Percentiles rank a stretch among this genome's conserved stretches.
Evolutionary conservation across 2,113 vertebrate genomes (phyloP).

Genomic region (Ailurus styani): DNA sequence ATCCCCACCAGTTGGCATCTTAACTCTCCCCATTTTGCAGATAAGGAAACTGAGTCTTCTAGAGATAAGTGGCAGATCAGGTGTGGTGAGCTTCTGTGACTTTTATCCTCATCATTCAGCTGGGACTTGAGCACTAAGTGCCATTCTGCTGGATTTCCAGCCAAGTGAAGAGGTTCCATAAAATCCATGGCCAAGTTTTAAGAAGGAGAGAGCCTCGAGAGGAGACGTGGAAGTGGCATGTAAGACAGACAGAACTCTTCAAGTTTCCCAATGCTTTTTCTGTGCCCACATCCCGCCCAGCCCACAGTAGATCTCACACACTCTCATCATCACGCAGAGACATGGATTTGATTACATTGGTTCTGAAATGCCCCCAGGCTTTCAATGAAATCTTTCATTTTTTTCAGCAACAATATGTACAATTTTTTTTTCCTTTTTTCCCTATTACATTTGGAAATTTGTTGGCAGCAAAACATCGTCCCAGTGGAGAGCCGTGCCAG

Average conservation of each 20-base stretch:
- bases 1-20: fast-evolving
- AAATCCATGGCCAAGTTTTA: neutral
- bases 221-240: neutral
- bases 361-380: neutral
- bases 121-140: neutral
- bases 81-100: neutral
- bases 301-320: neutral
- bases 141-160: neutral
- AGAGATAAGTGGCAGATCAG: neutral
- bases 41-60: neutral
- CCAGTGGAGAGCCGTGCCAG: neutral
- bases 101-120: neutral
- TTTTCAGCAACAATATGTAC: neutral
- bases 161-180: neutral
- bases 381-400: neutral
- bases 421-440: neutral
- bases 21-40: neutral
- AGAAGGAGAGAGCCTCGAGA: neutral
- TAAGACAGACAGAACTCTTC: neutral
- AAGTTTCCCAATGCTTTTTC: neutral
- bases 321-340: neutral
- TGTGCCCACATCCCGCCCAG: neutral
- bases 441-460: conserved; percentile 33
- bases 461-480: neutral
- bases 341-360: neutral